Conservation (phyloP, 2,113 vertebrate genomes). For the Diglossa brunneiventris region DNA sequence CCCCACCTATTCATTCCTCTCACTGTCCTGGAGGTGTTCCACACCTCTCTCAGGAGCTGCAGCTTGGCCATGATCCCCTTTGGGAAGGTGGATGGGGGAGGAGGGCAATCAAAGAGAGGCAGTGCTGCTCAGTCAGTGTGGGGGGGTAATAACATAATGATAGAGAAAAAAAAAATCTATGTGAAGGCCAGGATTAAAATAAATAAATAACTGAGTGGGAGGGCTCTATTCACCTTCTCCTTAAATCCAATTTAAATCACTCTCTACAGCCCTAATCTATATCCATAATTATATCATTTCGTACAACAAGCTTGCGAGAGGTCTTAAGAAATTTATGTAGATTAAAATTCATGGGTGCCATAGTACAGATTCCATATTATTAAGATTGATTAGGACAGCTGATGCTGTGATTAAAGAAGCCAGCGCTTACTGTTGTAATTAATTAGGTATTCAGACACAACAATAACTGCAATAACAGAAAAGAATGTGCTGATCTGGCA, state of each 20-base stretch:
- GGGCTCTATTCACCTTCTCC: slow-evolving; percentile 60
- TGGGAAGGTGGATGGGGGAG: background rate
- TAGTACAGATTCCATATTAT: slow-evolving; percentile 72
- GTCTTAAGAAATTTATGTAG: slow-evolving; percentile 77
- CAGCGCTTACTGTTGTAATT: slow-evolving; percentile 73
- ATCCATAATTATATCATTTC: slow-evolving; percentile 72
- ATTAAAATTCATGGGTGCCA: slow-evolving; percentile 75
- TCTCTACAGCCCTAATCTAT: slow-evolving; percentile 71
- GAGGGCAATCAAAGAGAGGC: background rate
- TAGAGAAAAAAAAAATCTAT: background rate
- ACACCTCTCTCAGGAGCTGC: background rate
- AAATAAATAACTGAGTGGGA: slow-evolving; percentile 57
- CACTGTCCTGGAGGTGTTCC: background rate
- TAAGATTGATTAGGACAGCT: slow-evolving; percentile 78
- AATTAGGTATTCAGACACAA: slow-evolving; percentile 79
- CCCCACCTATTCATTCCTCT: background rate
- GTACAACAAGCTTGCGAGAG: slow-evolving; percentile 67
- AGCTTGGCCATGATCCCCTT: background rate
- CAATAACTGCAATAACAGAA: slow-evolving; percentile 70
- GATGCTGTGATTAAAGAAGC: slow-evolving; percentile 75
- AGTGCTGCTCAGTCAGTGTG: background rate
- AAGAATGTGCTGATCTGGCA: slow-evolving; percentile 66
- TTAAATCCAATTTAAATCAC: slow-evolving; percentile 74
- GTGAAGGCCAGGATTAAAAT: slow-evolving; percentile 33
- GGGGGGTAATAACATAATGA: background rate